Evolutionary conservation across 2,113 vertebrate genomes (phyloP).

Genomic region (Oryzias woworae): DNA sequence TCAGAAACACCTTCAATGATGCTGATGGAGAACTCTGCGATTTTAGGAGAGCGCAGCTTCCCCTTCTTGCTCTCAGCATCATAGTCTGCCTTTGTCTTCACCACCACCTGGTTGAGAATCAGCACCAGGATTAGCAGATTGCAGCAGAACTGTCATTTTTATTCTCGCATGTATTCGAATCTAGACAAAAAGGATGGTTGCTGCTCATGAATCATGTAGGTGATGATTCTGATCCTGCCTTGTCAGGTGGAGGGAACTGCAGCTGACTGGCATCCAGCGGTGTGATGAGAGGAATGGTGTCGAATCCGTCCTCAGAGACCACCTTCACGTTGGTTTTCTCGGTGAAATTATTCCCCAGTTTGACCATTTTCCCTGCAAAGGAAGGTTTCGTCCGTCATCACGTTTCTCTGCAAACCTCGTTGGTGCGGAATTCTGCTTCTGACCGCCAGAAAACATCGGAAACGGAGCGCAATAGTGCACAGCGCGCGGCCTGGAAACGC

Average conservation of each 20-base stretch:
- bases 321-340: constrained; percentile 87
- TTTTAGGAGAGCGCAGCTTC: constrained; percentile 86
- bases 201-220: too few relatives aligned
- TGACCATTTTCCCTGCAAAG: constrained; percentile 82
- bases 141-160: neutral
- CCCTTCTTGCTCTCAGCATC: constrained; percentile 89
- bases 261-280: constrained; percentile 94
- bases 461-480: neutral
- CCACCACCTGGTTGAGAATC: constrained; percentile 82
- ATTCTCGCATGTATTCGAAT: too few relatives aligned
- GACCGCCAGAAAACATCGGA: neutral
- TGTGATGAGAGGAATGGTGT: constrained; percentile 94
- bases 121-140: neutral
- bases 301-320: constrained; percentile 90
- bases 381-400: neutral
- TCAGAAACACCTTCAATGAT: constrained; percentile 92
- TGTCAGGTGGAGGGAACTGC: constrained; percentile 91
- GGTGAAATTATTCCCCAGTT: constrained; percentile 91
- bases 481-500: neutral
- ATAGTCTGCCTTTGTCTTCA: constrained; percentile 95
- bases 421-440: neutral
- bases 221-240: constrained; percentile 72
- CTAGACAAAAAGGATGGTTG: too few relatives aligned
- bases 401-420: neutral
- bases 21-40: constrained; percentile 93